Base-by-base conservation (phyloP, 2,888 invertebrate species). In the Tipula lateralis region DNA sequence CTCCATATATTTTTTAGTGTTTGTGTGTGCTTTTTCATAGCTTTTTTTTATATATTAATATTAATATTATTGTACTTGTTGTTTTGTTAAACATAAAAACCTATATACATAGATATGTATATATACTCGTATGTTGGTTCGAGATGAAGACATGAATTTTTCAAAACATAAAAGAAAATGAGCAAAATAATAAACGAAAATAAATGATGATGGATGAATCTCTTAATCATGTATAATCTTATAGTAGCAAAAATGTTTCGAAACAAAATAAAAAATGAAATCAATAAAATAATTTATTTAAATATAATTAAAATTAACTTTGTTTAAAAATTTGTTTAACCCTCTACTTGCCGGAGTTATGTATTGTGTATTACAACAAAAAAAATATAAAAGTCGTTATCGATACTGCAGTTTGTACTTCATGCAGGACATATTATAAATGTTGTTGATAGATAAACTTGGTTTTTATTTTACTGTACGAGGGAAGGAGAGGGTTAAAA, bases 41-140 rank as follows among this genome's bases (percentile, higher is more conserved):
- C 30, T 81, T 12, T 81, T 81, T 30, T 30, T 82, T 30, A 30
- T n/a, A n/a, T 82, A 82, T 82, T 82, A 82, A 30, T 82, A 82
- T 82, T 82, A 82, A n/a, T 82, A 82, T 82, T 82, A 82, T 82
- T 82, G 82, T 82, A 66, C 66, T 66, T 82, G 82, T 82, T 30
- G 32, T 82, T 82, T 66, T 9, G 66, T 66, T 24, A 66, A n/a
- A 44, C 3, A n/a, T n/a, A 44, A n/a, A 66, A 66, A 66, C 24
- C 7, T 66, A 9, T 66, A 66, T 24, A 24, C 24, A 50, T 50
- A 6, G 12, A 36, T 66, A 66, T 66, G 66, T 66, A 66, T 24
- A n/a, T n/a, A 24, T 66, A 24, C 9, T 66, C 19, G 66, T 24
- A 66, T n/a, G n/a, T n/a, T n/a, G n/a, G n/a, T n/a, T n/a, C n/a